A percentile compares a stretch with the other conserved stretches of the same genome.
phyloP scores from a whole-genome alignment of 2,888 invertebrate species.

The Drosophila suboccidentalis region DNA sequence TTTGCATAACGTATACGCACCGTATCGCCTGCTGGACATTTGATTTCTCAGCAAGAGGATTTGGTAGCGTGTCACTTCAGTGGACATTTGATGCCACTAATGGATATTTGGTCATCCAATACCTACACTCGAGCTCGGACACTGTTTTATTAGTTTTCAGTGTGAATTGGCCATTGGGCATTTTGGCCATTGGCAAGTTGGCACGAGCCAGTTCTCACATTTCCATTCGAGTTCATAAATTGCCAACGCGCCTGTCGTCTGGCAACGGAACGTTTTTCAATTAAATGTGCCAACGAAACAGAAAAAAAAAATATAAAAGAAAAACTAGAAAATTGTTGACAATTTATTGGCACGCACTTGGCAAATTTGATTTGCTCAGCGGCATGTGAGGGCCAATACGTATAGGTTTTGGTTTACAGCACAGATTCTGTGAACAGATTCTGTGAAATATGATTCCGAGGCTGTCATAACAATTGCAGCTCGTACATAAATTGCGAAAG shows the following conservation, averaged over 20 bases:
- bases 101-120: conserved; percentile 27
- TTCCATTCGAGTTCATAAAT: conserved; percentile 58
- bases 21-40: conserved; percentile 14
- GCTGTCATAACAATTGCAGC: conserved; percentile 49
- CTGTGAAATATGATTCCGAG: conserved; percentile 48
- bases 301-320: conserved; percentile 13
- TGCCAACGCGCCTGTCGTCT: conserved; percentile 53
- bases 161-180: conserved; percentile 34
- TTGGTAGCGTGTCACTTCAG: conserved; percentile 21
- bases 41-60: conserved; percentile 9
- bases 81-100: conserved; percentile 38
- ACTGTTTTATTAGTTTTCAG: conserved; percentile 52
- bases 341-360: conserved; percentile 45
- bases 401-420: conserved; percentile 6
- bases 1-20: conserved; percentile 40
- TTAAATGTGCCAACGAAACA: conserved; percentile 53
- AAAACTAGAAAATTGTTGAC: conserved; percentile 27
- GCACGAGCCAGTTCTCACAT: conserved; percentile 34
- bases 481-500: conserved; percentile 46
- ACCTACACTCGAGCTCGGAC: conserved; percentile 13
- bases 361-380: conserved; percentile 40
- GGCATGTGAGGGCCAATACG: conserved; percentile 1
- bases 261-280: conserved; percentile 66
- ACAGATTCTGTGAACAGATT: conserved; percentile 4
- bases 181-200: conserved; percentile 34